A percentile compares a stretch with the other conserved stretches of the same genome.
Evolutionary conservation across 2,888 invertebrate species (phyloP).

Genomic region (Metallyticus violacea): DNA sequence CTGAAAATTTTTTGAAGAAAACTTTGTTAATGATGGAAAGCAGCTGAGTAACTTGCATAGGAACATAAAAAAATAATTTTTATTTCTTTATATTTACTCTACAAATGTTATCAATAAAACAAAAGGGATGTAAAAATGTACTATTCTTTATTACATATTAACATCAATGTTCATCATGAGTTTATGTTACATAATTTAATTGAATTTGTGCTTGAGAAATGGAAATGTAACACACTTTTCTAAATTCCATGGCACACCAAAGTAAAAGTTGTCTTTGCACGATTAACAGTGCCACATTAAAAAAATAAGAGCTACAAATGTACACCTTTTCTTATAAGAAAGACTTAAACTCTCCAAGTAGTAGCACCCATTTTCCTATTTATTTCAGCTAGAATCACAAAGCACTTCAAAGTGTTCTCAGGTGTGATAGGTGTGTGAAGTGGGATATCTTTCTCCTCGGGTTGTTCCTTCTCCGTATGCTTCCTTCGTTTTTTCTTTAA

Average conservation of each 20-base stretch:
- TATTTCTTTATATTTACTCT: background rate
- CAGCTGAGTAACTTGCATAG: background rate
- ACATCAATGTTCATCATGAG: background rate
- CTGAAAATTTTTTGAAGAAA: background rate
- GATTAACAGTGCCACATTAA: background rate
- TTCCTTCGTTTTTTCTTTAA: slow-evolving; percentile 38
- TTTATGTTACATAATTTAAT: background rate
- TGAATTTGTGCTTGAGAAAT: background rate
- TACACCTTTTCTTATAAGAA: background rate
- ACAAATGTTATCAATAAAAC: background rate
- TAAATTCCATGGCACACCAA: background rate
- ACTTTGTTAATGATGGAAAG: background rate
- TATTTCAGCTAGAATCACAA: slow-evolving; percentile 72
- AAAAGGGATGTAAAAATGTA: background rate
- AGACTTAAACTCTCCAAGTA: slow-evolving; percentile 58
- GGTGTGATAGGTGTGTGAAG: slow-evolving; percentile 46
- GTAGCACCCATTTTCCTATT: slow-evolving; percentile 74
- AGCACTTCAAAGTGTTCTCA: slow-evolving; percentile 69
- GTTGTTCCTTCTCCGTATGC: slow-evolving; percentile 29
- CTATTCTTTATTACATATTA: background rate
- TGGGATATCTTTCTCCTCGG: slow-evolving; percentile 15
- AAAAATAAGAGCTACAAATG: background rate
- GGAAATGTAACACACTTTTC: background rate
- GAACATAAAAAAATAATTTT: background rate
- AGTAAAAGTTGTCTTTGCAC: background rate